Percentiles rank a stretch among this genome's conserved stretches.
These are phyloP conservation scores for Oscheius sp. DNA, from an alignment of 1,140 invertebrate genomes.

Conservation along the genomic window DNA sequence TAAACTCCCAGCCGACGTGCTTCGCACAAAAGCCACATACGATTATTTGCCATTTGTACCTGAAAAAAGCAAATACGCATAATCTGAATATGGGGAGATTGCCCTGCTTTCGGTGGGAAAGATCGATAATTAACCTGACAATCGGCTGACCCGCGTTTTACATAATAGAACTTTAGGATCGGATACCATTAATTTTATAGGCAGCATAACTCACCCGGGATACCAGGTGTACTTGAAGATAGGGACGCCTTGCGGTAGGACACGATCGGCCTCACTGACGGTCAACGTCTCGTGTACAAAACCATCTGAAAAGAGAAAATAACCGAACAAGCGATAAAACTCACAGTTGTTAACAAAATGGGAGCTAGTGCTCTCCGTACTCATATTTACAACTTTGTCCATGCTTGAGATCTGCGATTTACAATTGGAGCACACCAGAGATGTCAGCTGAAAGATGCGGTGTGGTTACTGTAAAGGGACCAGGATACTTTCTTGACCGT, in stretches of 20 bases:
- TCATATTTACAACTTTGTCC: neutral
- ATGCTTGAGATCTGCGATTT: neutral
- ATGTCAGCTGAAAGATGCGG: neutral
- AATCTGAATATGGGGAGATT: too few relatives aligned
- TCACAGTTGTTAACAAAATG: neutral
- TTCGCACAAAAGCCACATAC: neutral
- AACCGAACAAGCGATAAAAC: neutral
- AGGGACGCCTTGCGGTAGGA: neutral
- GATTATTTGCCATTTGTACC: conserved; percentile 12
- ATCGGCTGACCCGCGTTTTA: too few relatives aligned
- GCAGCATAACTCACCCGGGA: neutral
- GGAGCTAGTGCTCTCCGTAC: neutral
- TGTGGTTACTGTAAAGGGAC: too few relatives aligned
- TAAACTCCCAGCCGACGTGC: conserved; percentile 3
- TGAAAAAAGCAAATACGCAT: too few relatives aligned
- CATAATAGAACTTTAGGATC: too few relatives aligned
- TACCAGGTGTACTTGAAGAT: neutral
- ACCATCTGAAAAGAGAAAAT: neutral
- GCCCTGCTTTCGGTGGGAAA: too few relatives aligned
- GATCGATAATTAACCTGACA: too few relatives aligned
- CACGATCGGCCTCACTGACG: neutral
- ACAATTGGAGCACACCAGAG: neutral
- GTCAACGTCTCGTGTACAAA: neutral
- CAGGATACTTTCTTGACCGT: neutral
- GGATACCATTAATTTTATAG: too few relatives aligned